These are phyloP conservation scores for Ceyx cyanopectus DNA, from an alignment of 2,113 vertebrate genomes.

Conservation along the genomic window DNA sequence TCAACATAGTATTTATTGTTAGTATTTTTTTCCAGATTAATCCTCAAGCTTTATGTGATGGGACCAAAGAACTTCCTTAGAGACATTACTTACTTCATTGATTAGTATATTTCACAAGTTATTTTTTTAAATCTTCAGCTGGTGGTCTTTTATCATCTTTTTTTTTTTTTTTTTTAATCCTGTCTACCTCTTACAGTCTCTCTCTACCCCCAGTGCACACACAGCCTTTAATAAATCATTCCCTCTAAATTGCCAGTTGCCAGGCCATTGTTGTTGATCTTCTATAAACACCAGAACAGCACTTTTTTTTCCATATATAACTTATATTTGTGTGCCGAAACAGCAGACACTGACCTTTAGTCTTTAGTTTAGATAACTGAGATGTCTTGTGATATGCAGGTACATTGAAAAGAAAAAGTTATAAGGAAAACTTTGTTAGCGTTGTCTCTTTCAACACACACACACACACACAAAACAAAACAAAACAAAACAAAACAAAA, in stretches of 20 bases:
- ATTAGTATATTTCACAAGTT: neutral
- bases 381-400: neutral
- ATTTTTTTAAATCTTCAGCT: neutral
- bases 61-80: neutral
- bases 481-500: too few relatives aligned
- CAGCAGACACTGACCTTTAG: neutral
- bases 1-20: neutral
- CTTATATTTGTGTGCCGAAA: neutral
- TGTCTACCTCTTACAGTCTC: neutral
- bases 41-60: neutral
- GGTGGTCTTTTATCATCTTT: accelerated
- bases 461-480: too few relatives aligned
- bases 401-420: neutral
- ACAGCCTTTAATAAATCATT: neutral
- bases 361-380: neutral
- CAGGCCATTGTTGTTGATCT: neutral
- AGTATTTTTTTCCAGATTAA: neutral
- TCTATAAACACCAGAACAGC: neutral
- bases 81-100: neutral
- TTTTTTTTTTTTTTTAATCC: neutral
- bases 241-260: neutral
- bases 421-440: neutral
- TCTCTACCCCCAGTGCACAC: neutral
- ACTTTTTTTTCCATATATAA: constrained; percentile 2
- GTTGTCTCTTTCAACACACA: neutral